Percentiles rank a stretch among this genome's conserved stretches.
These are phyloP conservation scores for Pituophis catenifer DNA, from an alignment of 2,113 vertebrate species.

Conservation along the genomic window DNA sequence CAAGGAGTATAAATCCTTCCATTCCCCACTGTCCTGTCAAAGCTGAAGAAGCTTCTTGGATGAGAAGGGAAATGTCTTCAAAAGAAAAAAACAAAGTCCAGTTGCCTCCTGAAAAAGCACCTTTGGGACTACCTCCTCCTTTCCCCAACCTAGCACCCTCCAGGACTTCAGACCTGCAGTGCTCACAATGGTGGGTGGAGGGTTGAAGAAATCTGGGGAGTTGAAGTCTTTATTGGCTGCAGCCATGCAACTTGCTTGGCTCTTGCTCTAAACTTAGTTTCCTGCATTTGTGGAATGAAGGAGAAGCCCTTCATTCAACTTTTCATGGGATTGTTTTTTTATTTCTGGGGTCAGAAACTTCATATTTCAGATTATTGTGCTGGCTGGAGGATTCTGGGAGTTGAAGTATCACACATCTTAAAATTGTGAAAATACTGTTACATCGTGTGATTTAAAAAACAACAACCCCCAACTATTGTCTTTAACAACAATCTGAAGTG, in stretches of 20 bases:
- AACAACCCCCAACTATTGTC: too few relatives aligned
- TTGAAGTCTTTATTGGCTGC: not conserved
- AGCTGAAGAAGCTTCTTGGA: too few relatives aligned
- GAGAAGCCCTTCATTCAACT: too few relatives aligned
- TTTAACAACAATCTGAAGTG: not conserved
- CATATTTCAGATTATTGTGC: not conserved
- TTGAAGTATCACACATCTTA: not conserved
- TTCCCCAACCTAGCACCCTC: not conserved
- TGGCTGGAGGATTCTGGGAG: not conserved
- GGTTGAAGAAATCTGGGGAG: not conserved
- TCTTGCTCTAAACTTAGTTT: not conserved
- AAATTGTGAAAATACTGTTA: not conserved
- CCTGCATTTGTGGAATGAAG: not conserved
- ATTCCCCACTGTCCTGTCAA: too few relatives aligned
- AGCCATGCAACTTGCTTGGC: not conserved
- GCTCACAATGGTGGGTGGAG: not conserved
- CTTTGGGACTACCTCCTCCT: too few relatives aligned
- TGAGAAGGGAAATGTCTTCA: too few relatives aligned
- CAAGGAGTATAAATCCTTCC: too few relatives aligned
- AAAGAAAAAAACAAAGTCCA: too few relatives aligned
- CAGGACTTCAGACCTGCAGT: not conserved
- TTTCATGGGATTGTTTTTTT: not conserved
- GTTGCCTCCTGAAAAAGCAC: too few relatives aligned
- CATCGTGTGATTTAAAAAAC: not conserved
- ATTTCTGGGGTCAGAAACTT: not conserved